Evolutionary conservation across 2,888 invertebrate species (phyloP), one percentile per base, ranked within the genome.

Genomic region (Pantelozetes paolii): DNA sequence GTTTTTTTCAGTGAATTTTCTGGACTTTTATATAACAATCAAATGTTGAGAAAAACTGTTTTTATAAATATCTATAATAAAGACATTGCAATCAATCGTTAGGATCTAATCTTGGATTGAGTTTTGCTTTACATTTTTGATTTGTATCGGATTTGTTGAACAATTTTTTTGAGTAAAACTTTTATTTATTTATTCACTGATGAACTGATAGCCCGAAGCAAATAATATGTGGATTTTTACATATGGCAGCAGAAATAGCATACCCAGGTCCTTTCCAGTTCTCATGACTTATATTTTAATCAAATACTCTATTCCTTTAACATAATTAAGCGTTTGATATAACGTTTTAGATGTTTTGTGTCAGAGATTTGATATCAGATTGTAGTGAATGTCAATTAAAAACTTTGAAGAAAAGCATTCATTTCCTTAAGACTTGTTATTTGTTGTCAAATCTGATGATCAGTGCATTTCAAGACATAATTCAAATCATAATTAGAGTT

Each of bases 121-220:
- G n/a, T 48, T n/a, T 48, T 48, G 5, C 20, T n/a, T 26, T 26
- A 5, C 20, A 8, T n/a, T 23, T 54, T 23, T 54, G 23, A 54
- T 54, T 23, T 54, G 23, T 54, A 26, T 54, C 54, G 23, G 54
- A 54, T 54, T 54, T 54, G 54, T 54, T 26, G 13, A 26, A 23
- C 54, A 54, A 23, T 54, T 23, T 54, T 54, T 54, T n/a, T 48
- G n/a, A 2, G 9, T 20, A n/a, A n/a, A n/a, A n/a, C n/a, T n/a
- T n/a, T n/a, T n/a, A n/a, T n/a, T 11, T 48, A 20, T 48, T 45
- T 2, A 2, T 45, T n/a, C 15, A 18, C 26, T 54, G 54, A 54
- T 54, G 54, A 54, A 54, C 26, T 54, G 54, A 54, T 54, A 23
- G 54, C 54, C 54, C 54, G 26, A 23, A 54, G 54, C 54, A 1